phyloP scores from a whole-genome alignment of 2,113 vertebrate genomes.

The human region GRCh38 chr2:133808501-133809000 shows the following conservation, averaged over 20 bases:
- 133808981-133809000: no score
- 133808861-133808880: no score
- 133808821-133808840: no score
- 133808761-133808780: not conserved
- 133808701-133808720: not conserved
- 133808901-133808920: not conserved
- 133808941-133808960: no score
- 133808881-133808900: no score
- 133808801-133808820: fast-evolving
- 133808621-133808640: not conserved
- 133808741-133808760: not conserved
- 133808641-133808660: not conserved
- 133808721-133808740: not conserved
- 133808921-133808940: not conserved
- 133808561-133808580: not conserved
- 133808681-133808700: not conserved
- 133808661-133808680: not conserved
- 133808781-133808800: no score
- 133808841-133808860: no score
- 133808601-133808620: not conserved
- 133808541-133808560: not conserved
- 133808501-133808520: not conserved
- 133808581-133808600: not conserved
- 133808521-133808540: not conserved
- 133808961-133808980: no score